Evolutionary conservation across 2,113 vertebrate genomes (phyloP).

Genomic region (Himantopus leucocephalus): DNA sequence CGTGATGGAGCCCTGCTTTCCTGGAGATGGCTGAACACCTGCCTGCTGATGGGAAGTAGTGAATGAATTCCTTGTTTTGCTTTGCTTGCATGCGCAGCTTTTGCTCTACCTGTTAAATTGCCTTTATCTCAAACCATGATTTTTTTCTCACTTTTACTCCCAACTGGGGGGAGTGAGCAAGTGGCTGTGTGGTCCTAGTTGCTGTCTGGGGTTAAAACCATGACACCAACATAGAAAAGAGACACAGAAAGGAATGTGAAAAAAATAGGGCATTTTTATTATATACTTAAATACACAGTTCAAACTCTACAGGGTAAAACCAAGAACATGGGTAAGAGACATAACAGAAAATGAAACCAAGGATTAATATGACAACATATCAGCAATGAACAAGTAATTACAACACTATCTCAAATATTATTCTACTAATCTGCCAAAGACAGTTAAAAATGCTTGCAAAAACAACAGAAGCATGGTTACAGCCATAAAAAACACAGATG

Average conservation of each 20-base stretch:
- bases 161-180: background rate
- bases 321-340: background rate
- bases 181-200: background rate
- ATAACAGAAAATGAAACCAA: background rate
- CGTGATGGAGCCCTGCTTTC: background rate
- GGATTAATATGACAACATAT: background rate
- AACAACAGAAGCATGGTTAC: background rate
- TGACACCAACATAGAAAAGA: background rate
- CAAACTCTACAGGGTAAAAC: background rate
- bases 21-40: background rate
- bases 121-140: background rate
- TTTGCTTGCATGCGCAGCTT: background rate
- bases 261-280: background rate
- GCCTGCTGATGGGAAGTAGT: background rate
- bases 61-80: background rate
- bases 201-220: background rate
- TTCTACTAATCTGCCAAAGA: background rate
- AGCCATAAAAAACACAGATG: background rate
- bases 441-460: background rate
- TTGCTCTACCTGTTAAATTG: background rate
- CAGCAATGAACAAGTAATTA: background rate
- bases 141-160: background rate
- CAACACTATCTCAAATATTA: background rate
- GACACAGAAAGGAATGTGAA: background rate
- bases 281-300: background rate